Conservation (phyloP, 2,888 invertebrate species). For the Caenorhabditis virilis region DNA sequence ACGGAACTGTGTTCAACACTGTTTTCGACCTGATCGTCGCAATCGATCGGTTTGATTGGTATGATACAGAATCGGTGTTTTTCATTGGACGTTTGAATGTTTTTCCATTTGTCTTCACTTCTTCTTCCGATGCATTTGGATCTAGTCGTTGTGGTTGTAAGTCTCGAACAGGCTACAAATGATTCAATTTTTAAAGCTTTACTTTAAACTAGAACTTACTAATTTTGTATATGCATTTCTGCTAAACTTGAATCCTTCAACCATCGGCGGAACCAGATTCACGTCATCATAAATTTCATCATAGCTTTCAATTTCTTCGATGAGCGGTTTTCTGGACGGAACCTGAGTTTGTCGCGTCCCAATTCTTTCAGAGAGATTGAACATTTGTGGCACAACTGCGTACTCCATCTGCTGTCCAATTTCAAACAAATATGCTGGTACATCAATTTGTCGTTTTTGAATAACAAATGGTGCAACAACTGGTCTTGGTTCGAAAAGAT, state of each 20-base stretch:
- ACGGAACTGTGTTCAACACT: conserved; percentile 12
- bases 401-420: conserved; percentile 23
- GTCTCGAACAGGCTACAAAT: conserved; percentile 1
- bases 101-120: conserved; percentile 11
- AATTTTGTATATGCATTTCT: conserved; percentile 12
- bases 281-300: conserved; percentile 6
- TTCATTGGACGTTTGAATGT: not conserved
- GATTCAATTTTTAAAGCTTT: not conserved
- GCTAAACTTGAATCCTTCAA: conserved; percentile 50
- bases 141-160: not conserved
- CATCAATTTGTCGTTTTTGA: conserved; percentile 12
- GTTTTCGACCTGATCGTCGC: conserved; percentile 26
- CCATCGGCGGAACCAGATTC: conserved; percentile 25
- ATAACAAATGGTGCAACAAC: conserved; percentile 84
- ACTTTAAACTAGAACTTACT: not conserved
- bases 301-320: conserved; percentile 40
- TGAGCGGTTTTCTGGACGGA: conserved; percentile 19
- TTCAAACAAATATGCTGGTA: conserved; percentile 44
- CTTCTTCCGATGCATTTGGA: conserved; percentile 13
- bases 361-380: conserved; percentile 24
- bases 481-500: conserved; percentile 93
- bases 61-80: not conserved
- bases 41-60: not conserved
- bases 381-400: conserved; percentile 30
- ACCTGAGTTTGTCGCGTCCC: conserved; percentile 31